Conservation (phyloP, 1,140 invertebrate species). For the Chionoecetes opilio region DNA sequence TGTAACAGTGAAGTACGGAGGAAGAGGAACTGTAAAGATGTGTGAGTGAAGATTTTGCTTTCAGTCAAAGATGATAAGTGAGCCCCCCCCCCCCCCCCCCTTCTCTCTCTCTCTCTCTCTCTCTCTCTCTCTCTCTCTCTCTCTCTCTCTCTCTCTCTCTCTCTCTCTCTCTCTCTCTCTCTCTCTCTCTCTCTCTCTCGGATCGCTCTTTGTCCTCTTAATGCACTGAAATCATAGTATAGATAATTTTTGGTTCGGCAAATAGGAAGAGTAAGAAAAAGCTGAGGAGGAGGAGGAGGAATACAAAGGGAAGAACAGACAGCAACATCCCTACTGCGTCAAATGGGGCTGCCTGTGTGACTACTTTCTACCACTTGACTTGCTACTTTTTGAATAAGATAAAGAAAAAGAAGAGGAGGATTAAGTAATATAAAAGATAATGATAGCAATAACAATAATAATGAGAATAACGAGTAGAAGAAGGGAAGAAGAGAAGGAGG, state of each 20-base stretch:
- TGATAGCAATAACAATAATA: too few relatives aligned
- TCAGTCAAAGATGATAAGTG: too few relatives aligned
- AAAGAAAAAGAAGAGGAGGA: background rate
- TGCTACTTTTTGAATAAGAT: too few relatives aligned
- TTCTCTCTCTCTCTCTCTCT: conserved; percentile 54
- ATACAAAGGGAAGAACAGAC: background rate
- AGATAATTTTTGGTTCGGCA: background rate
- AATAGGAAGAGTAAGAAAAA: background rate
- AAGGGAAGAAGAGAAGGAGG: background rate
- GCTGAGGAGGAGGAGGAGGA: background rate
- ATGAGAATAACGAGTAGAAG: background rate
- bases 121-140: conserved; percentile 50
- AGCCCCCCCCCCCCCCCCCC: background rate
- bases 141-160: conserved; percentile 56
- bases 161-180: conserved; percentile 55
- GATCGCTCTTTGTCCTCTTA: background rate
- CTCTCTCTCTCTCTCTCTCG: conserved; percentile 35
- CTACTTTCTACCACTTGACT: too few relatives aligned
- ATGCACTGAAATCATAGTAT: background rate
- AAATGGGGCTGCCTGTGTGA: background rate
- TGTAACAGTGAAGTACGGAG: too few relatives aligned
- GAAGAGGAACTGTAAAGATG: too few relatives aligned
- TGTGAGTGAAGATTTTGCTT: too few relatives aligned
- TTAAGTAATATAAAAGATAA: background rate
- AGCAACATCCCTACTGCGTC: background rate